Percentiles rank a stretch among this genome's conserved stretches.
Conservation (phyloP, 2,113 vertebrate species). For the Salvator merianae region DNA sequence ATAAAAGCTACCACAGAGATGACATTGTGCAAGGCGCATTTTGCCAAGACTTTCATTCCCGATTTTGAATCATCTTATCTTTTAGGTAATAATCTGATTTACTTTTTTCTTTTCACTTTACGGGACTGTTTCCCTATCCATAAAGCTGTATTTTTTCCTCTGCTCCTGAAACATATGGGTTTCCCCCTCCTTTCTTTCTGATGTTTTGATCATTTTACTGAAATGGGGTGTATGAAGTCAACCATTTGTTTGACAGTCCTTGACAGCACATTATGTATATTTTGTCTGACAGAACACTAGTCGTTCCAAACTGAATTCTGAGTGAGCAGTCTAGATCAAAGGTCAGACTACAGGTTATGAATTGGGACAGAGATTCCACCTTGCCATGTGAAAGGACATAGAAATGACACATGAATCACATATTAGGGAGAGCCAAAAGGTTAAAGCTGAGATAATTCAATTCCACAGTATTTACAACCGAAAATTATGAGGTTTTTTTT, state of each 20-base stretch:
- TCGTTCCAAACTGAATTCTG: conserved; percentile 67
- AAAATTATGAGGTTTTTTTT: conserved; percentile 65
- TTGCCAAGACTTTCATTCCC: neutral
- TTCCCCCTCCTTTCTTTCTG: conserved; percentile 39
- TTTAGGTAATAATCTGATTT: conserved; percentile 19
- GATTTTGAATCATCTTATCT: conserved; percentile 21
- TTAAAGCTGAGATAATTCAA: conserved; percentile 67
- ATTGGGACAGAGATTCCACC: conserved; percentile 66
- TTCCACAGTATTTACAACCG: conserved; percentile 69
- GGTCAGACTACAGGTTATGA: conserved; percentile 63
- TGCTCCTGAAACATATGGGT: conserved; percentile 14
- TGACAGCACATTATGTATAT: conserved; percentile 78
- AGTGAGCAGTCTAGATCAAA: conserved; percentile 63
- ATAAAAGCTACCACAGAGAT: conserved; percentile 18
- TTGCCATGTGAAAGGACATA: conserved; percentile 53
- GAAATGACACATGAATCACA: conserved; percentile 51
- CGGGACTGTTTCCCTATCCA: conserved; percentile 23
- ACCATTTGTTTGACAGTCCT: conserved; percentile 75
- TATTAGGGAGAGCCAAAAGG: conserved; percentile 60
- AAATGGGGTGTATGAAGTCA: conserved; percentile 71
- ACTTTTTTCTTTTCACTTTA: conserved; percentile 31
- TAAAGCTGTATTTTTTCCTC: conserved; percentile 38
- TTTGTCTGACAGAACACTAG: conserved; percentile 64
- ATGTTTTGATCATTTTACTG: conserved; percentile 72
- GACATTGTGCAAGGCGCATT: neutral